Conservation (phyloP, 2,797 vertebrate genomes). For the Pipistrellus kuhlii region DNA sequence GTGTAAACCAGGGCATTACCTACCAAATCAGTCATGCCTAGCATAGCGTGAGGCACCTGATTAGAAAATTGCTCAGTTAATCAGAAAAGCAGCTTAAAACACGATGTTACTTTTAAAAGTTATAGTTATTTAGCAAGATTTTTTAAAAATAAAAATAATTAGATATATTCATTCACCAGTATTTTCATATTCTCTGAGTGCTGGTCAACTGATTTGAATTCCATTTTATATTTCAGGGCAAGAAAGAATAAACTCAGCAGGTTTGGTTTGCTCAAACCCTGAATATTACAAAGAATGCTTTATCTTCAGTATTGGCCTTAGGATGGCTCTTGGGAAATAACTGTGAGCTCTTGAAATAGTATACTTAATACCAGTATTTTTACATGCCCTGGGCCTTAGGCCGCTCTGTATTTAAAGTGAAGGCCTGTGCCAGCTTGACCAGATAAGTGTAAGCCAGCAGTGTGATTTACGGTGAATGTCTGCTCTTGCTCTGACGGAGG, state of each 20-base stretch:
- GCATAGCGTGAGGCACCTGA: neutral
- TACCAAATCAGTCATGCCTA: neutral
- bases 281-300: neutral
- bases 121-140: neutral
- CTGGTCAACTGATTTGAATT: neutral
- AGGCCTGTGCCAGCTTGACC: neutral
- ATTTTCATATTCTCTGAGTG: neutral
- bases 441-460: neutral
- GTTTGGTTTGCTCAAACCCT: neutral
- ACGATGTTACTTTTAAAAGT: neutral
- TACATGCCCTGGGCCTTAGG: no score
- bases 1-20: no score
- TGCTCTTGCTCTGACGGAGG: neutral
- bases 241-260: neutral
- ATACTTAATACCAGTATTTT: neutral
- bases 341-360: neutral
- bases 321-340: neutral
- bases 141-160: neutral
- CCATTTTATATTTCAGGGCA: neutral
- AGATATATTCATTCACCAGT: neutral
- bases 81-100: conserved; percentile 3
- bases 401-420: neutral
- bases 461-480: neutral
- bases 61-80: neutral
- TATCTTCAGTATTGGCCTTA: neutral